A percentile compares a stretch with the other conserved stretches of the same genome.
These are phyloP conservation scores for Heliconius aoede DNA, from an alignment of 2,888 invertebrate genomes.

Conservation along the genomic window DNA sequence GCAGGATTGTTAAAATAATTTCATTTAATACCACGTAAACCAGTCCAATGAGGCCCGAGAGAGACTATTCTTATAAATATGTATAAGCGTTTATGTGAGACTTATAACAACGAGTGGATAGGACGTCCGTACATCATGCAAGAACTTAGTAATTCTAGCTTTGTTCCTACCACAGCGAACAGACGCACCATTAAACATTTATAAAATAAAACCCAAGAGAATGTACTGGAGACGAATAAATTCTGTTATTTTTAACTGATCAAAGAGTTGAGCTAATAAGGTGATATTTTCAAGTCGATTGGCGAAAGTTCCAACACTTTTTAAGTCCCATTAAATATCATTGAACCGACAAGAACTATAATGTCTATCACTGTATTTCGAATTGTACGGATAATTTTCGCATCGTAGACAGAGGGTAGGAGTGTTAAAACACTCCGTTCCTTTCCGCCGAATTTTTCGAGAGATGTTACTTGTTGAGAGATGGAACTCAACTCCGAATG, in stretches of 20 bases:
- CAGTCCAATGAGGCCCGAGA: background rate
- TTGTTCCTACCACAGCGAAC: constrained; percentile 12
- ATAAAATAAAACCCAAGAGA: constrained; percentile 16
- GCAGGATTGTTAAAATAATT: background rate
- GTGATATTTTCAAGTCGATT: constrained; percentile 41
- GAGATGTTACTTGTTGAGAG: too few species aligned
- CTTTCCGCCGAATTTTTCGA: too few species aligned
- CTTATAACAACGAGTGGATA: constrained; percentile 17
- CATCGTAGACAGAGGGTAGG: too few species aligned
- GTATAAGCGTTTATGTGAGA: background rate
- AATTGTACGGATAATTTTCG: too few species aligned
- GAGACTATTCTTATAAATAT: constrained; percentile 5
- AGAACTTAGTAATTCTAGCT: constrained; percentile 23
- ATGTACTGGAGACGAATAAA: constrained; percentile 17
- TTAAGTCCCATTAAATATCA: constrained; percentile 60
- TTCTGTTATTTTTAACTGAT: constrained; percentile 22
- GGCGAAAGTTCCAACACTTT: constrained; percentile 49
- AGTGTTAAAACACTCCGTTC: too few species aligned
- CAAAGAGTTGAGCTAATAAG: constrained; percentile 19
- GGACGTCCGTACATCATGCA: constrained; percentile 20
- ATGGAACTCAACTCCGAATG: too few species aligned
- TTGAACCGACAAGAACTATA: constrained; percentile 48
- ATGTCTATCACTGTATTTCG: too few species aligned
- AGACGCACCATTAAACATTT: constrained; percentile 24
- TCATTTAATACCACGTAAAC: background rate